A percentile compares a stretch with the other conserved stretches of the same genome.
phyloP scores from a whole-genome alignment of 2,888 invertebrate genomes.

The Acleris literana region DNA sequence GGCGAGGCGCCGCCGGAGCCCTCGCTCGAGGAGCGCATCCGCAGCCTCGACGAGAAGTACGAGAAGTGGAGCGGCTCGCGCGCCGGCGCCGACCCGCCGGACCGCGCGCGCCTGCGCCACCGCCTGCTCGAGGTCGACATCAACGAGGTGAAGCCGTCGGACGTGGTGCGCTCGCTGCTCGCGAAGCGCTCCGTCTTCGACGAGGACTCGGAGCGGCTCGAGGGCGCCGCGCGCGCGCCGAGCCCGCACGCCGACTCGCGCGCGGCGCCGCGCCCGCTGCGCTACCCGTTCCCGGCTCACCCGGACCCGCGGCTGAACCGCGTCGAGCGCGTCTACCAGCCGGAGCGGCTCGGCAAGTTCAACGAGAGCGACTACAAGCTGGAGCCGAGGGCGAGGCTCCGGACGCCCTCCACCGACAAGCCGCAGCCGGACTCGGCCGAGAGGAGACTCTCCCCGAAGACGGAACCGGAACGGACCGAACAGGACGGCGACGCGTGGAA shows the following conservation, averaged over 20 bases:
- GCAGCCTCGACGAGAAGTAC: constrained; percentile 96
- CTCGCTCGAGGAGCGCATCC: constrained; percentile 93
- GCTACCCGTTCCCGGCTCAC: constrained; percentile 22
- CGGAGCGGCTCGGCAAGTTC: constrained; percentile 52
- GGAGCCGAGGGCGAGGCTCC: constrained; percentile 80
- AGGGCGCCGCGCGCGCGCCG: constrained; percentile 93
- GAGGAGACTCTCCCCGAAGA: constrained; percentile 47
- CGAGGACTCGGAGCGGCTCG: constrained; percentile 96
- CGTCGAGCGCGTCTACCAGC: constrained; percentile 48
- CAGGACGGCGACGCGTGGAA: constrained; percentile 57
- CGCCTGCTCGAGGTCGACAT: constrained; percentile 91
- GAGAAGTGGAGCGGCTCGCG: constrained; percentile 92
- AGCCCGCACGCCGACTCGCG: constrained; percentile 78
- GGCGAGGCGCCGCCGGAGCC: constrained; percentile 90
- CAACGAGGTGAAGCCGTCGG: constrained; percentile 94
- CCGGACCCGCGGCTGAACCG: constrained; percentile 55
- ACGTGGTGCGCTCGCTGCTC: constrained; percentile 95
- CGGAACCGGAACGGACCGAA: constrained; percentile 50
- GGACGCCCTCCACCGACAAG: constrained; percentile 66
- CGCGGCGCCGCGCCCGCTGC: constrained; percentile 56
- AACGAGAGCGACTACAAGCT: constrained; percentile 55
- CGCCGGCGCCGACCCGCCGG: constrained; percentile 82
- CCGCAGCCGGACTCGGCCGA: constrained; percentile 48
- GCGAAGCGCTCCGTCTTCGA: constrained; percentile 97
- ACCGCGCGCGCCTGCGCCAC: constrained; percentile 86